Conservation (phyloP, 2,888 invertebrate species). For the Drosophila mayaguana region DNA sequence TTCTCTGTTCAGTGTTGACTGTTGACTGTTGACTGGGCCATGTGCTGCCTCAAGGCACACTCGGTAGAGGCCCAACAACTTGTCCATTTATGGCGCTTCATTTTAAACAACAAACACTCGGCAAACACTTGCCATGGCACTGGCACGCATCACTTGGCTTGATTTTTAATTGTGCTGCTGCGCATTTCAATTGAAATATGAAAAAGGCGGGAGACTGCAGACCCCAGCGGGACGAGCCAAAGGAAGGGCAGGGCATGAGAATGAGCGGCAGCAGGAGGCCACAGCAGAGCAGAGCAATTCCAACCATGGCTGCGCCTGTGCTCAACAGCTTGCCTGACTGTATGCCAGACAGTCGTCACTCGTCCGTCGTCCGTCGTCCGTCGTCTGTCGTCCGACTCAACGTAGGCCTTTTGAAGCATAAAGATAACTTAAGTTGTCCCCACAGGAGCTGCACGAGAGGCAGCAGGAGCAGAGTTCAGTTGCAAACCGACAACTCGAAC, state of each 20-base stretch:
- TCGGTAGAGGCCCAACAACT: constrained; percentile 40
- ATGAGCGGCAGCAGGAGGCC: not conserved
- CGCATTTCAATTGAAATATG: constrained; percentile 67
- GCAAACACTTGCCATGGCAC: constrained; percentile 56
- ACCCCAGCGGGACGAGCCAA: constrained; percentile 40
- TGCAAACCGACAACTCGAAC: constrained; percentile 53
- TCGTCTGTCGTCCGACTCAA: constrained; percentile 28
- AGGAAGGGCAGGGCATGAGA: constrained; percentile 13
- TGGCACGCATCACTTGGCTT: constrained; percentile 66
- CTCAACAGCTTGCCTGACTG: constrained; percentile 62
- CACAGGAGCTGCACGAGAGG: constrained; percentile 43
- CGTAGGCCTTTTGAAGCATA: constrained; percentile 73
- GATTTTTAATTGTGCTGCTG: constrained; percentile 71
- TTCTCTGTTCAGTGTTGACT: constrained; percentile 27
- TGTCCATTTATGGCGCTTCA: constrained; percentile 69
- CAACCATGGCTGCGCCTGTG: constrained; percentile 30
- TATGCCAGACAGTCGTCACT: constrained; percentile 55
- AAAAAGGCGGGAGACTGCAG: constrained; percentile 44
- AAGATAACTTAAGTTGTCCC: constrained; percentile 74
- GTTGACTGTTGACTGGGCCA: constrained; percentile 58
- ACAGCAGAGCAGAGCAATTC: constrained; percentile 12
- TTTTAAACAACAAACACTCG: constrained; percentile 64
- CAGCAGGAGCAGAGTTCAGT: constrained; percentile 49
- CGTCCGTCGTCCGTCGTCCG: constrained; percentile 49
- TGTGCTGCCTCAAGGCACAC: constrained; percentile 55